phyloP scores from a whole-genome alignment of 1,140 invertebrate species.

The Macrocentrus cingulum region DNA sequence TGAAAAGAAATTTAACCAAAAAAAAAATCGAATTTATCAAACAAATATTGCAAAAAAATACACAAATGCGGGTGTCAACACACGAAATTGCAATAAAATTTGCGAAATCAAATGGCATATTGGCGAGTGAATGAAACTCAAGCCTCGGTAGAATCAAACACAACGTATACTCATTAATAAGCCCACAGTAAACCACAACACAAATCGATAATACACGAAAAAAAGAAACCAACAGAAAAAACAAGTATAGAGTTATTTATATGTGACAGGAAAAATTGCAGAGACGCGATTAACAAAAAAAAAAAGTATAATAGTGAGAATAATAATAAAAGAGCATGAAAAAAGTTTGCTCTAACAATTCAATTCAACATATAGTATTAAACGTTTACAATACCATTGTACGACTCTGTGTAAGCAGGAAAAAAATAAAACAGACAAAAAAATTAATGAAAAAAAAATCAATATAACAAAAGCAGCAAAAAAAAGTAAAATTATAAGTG shows the following conservation, averaged over 20 bases:
- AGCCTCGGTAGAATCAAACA: slow-evolving; percentile 52
- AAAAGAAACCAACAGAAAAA: not conserved
- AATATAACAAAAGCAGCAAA: slow-evolving; percentile 30
- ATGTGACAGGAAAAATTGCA: slow-evolving; percentile 32
- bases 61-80: slow-evolving; percentile 2
- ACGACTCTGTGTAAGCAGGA: slow-evolving; percentile 45
- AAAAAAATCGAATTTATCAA: not conserved
- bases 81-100: slow-evolving; percentile 45
- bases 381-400: slow-evolving; percentile 52
- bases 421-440: slow-evolving; percentile 35
- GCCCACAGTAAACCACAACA: slow-evolving; percentile 26
- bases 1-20: not conserved
- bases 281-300: slow-evolving; percentile 10
- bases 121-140: slow-evolving; percentile 40
- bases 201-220: not conserved
- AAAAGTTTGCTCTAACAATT: too few species aligned
- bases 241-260: too few species aligned
- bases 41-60: not conserved
- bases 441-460: too few species aligned
- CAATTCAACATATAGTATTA: slow-evolving; percentile 57
- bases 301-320: not conserved
- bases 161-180: slow-evolving; percentile 39
- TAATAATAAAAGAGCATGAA: slow-evolving; percentile 14
- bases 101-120: slow-evolving; percentile 48
- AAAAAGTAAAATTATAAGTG: slow-evolving; percentile 30